Conservation (phyloP, 2,113 vertebrate genomes). For the Tamias sibiricus region DNA sequence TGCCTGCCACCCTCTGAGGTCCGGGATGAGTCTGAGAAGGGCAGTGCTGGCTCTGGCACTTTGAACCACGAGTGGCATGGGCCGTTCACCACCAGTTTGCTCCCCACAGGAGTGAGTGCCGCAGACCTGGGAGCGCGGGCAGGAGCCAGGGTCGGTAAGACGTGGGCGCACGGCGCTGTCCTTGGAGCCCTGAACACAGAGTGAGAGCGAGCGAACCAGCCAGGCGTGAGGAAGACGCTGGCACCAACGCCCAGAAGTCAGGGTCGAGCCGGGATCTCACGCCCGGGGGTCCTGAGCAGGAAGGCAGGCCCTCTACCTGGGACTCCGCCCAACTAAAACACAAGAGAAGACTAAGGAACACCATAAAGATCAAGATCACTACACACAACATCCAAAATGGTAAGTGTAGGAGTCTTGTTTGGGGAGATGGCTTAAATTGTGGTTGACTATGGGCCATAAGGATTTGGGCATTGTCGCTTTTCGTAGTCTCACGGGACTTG, state of each 20-base stretch:
- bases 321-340: background rate
- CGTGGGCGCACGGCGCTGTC: fast-evolving
- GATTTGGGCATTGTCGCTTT: no score
- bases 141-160: background rate
- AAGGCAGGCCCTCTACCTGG: fast-evolving
- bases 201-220: background rate
- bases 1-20: background rate
- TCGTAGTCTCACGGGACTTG: no score
- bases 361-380: no score
- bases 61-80: no score
- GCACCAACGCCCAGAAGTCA: fast-evolving
- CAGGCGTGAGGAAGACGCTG: fast-evolving
- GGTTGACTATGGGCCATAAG: no score
- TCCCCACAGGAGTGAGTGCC: no score
- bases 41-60: fast-evolving
- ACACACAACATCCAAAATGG: background rate
- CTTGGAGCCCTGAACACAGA: background rate
- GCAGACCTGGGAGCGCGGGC: background rate
- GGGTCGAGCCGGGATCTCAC: fast-evolving
- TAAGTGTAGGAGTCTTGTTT: no score
- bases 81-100: background rate
- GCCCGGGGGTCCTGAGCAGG: fast-evolving
- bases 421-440: no score
- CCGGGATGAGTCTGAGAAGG: background rate
- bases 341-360: background rate